A percentile compares a stretch with the other conserved stretches of the same genome.
phyloP scores from a whole-genome alignment of 2,888 invertebrate genomes.

The Pyrochroa serraticornis region DNA sequence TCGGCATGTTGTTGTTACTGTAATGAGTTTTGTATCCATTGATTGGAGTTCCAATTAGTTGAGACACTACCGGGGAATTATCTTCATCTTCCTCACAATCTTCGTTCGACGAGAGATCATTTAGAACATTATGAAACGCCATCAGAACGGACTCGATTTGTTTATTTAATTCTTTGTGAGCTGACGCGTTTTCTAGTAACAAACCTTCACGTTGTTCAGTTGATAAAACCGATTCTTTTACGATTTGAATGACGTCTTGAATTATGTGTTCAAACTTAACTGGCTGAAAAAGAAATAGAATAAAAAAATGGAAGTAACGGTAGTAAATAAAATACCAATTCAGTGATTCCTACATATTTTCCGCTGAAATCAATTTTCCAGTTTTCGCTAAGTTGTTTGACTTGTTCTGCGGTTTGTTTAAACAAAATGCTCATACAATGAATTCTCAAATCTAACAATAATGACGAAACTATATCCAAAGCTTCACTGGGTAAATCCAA shows the following conservation, averaged over 20 bases:
- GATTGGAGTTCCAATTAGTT: slow-evolving; percentile 68
- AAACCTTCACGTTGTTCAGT: slow-evolving; percentile 71
- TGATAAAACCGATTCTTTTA: slow-evolving; percentile 73
- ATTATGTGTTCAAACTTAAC: slow-evolving; percentile 75
- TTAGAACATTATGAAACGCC: slow-evolving; percentile 71
- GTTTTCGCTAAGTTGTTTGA: slow-evolving; percentile 77
- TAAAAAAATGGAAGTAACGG: slow-evolving; percentile 34
- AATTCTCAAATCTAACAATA: slow-evolving; percentile 85
- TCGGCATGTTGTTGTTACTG: slow-evolving; percentile 55
- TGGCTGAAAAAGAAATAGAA: slow-evolving; percentile 67
- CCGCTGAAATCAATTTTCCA: slow-evolving; percentile 87
- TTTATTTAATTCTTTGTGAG: slow-evolving; percentile 59
- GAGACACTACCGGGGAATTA: slow-evolving; percentile 64
- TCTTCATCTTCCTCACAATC: slow-evolving; percentile 67
- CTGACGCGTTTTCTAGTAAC: slow-evolving; percentile 62
- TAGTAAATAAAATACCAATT: slow-evolving; percentile 64
- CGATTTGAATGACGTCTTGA: slow-evolving; percentile 72
- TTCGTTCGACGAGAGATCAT: slow-evolving; percentile 74
- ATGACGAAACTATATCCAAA: slow-evolving; percentile 79
- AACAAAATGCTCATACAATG: slow-evolving; percentile 86
- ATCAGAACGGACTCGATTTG: slow-evolving; percentile 67
- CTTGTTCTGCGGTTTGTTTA: slow-evolving; percentile 81
- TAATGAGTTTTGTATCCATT: slow-evolving; percentile 48
- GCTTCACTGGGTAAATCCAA: slow-evolving; percentile 89
- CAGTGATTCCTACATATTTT: slow-evolving; percentile 79